Base-by-base conservation (phyloP, 2,797 vertebrate species). In the Allobates femoralis region DNA sequence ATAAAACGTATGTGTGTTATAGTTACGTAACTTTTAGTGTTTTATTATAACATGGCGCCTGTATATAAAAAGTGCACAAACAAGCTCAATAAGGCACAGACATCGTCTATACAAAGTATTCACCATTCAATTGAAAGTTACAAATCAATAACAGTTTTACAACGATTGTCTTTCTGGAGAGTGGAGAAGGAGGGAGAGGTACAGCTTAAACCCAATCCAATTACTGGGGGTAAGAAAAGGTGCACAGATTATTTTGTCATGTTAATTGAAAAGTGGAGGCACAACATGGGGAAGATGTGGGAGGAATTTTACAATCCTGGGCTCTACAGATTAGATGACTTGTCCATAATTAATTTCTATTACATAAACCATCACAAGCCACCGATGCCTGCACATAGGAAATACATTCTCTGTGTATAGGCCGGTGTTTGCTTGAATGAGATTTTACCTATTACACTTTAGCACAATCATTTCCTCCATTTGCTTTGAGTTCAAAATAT, bases 51-150 rank as follows among this genome's bases (percentile, higher is more conserved):
- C 92, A 91, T 94, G 87, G 90, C 90, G 92, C 91, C 91, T 93
- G 94, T 94, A 92, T 93, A 91, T 94, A 93, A 94, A 95, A 95
- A 95, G 94, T 94, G 93, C 93, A 95, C 94, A 90, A 93, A 95
- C 94, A 92, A 91, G 92, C 93, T 93, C 90, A 91, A 81, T 95
- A 95, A 95, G 95, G 95, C 95, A 95, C 95, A 92, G 93, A 95
- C 94, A 95, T 94, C 88, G 91, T 91, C 92, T 92, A 88, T 92
- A 94, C 93, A 91, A 91, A 92, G 92, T 85, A 85, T 90, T 62
- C 90, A 26, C 71, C 14, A 51, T 91, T 92, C 92, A 89, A 90
- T 91, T 90, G 26, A 90, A 84, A 90, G 91, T 93, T 89, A 93
- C 91, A 51, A 89, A 87, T 89, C 91, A 90, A 85, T 86, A 89